Evolutionary conservation across 2,888 invertebrate species (phyloP), one percentile per base, ranked within the genome.

Genomic region (Leptura quadrifasciata): DNA sequence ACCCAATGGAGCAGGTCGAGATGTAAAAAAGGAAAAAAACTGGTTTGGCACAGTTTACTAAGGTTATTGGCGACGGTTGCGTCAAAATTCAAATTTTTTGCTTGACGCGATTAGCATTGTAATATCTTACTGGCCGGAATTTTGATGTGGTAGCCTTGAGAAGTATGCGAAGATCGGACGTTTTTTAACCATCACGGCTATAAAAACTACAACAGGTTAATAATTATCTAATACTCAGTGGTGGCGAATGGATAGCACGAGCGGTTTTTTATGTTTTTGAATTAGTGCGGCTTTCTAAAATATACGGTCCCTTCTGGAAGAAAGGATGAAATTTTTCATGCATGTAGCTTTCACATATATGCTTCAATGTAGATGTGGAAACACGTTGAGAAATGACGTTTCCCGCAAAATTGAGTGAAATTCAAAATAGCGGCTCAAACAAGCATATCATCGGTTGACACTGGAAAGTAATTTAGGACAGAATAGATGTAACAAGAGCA

Each of bases 1-100:
- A 9, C 35, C 54, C 55, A 9, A 31, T 27, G n/a, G 27, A 52
- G 54, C 27, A 17, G 6, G 15, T 64, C 21, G 21, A 18, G 12
- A n/a, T 8, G 17, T 17, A 58, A 21, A 18, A 31, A n/a, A 8
- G 8, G 31, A 17, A 69, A 69, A n/a, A 69, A 69, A 69, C 69
- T 69, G 27, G 69, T 69, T 69, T 58, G 69, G 69, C 69, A 69
- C 69, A 69, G 54, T 69, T 69, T 65, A 10, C 58, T 69, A 69
- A 69, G 69, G 69, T 69, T 69, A 69, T 58, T 39, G 20, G 18
- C 35, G 68, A 68, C 68, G 57, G 57, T 68, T 68, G 27, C 55
- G 20, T 57, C 63, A 21, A 58, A 58, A 69, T 69, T 69, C 58
- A 69, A 69, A 69, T 9, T 69, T 69, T 69, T 69, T 69, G 21